Base-by-base conservation (phyloP, 2,113 vertebrate species). In the Brachyistius frenatus region DNA sequence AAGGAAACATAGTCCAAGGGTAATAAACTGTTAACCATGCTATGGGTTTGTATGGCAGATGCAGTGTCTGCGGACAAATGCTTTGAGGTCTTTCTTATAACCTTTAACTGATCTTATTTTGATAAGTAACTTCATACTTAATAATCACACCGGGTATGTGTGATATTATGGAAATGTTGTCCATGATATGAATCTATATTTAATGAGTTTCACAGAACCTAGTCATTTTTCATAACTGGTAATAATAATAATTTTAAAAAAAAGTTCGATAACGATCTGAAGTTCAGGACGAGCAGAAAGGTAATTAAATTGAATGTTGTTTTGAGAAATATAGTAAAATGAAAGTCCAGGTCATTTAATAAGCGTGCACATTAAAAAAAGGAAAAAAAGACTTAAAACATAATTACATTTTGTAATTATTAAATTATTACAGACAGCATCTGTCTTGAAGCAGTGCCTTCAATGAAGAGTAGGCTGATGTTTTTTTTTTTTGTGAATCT, bases 191-290 rank as follows among this genome's bases (percentile, higher is more conserved):
- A 84, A 89, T 91, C 88, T 91, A 49, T 60, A 83, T 86, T 89
- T 90, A 90, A 91, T 76, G 70, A 84, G 79, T 91, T 91, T 89
- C 53, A 65, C 76, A 32, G 32, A 73, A 66, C 41, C 9, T 15
- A 33, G 67, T 90, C 86, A 86, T 92, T 91, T 91, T 78, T 90
- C 85, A 90, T 81, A 56, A 64, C 69, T 76, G 73, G 82, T 85
- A 89, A 89, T 88, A 83, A 85, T 84, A 89, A 85, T 85, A 89
- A 89, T 88, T 82, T 84, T 84, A 89, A 85, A 71, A 71, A 80
- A 65, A 86, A 53, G 71, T 87, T 83, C 69, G 88, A 92, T 93
- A 91, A 84, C 39, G 78, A 92, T 93, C 91, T 88, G 44, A 83
- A 79, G 73, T 89, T 91, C 84, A 86, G 67, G 35, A 47, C 46